A percentile compares a stretch with the other conserved stretches of the same genome.
Conservation (phyloP, 2,888 invertebrate species). For the Rhagonycha fulva region DNA sequence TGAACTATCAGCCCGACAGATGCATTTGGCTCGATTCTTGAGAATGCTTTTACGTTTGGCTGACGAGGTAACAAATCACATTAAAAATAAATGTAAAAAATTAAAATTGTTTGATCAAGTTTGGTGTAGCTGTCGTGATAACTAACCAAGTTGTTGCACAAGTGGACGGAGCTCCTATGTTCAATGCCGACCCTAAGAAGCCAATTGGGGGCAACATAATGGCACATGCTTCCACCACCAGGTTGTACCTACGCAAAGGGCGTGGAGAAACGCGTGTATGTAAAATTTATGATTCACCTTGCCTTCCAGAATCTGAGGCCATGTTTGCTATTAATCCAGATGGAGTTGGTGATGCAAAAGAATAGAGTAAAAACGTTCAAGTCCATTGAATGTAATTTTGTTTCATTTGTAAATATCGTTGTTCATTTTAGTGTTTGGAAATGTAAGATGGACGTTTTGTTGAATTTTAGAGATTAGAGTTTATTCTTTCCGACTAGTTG, state of each 20-base stretch:
- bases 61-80: conserved; percentile 74
- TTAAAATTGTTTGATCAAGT: conserved; percentile 59
- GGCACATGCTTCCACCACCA: conserved; percentile 96
- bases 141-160: conserved; percentile 99
- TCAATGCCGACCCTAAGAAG: conserved; percentile 95
- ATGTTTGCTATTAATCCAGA: conserved; percentile 96
- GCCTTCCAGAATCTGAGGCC: conserved; percentile 96
- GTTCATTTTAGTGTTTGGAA: too few relatives aligned
- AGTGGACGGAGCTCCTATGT: conserved; percentile 96
- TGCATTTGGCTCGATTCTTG: conserved; percentile 91
- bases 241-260: conserved; percentile 91
- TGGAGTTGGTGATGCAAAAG: conserved; percentile 95
- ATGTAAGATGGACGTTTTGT: too few relatives aligned
- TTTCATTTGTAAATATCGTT: too few relatives aligned
- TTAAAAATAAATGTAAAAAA: conserved; percentile 15
- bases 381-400: too few relatives aligned
- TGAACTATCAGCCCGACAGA: conserved; percentile 90
- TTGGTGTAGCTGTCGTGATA: conserved; percentile 97
- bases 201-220: conserved; percentile 99
- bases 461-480: too few relatives aligned
- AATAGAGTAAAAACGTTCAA: conserved; percentile 57
- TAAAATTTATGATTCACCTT: conserved; percentile 98
- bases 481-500: too few relatives aligned
- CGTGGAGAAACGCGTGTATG: conserved; percentile 96
- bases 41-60: conserved; percentile 89